Conservation (phyloP, 2,797 vertebrate species). For the Intellagama lesueurii region DNA sequence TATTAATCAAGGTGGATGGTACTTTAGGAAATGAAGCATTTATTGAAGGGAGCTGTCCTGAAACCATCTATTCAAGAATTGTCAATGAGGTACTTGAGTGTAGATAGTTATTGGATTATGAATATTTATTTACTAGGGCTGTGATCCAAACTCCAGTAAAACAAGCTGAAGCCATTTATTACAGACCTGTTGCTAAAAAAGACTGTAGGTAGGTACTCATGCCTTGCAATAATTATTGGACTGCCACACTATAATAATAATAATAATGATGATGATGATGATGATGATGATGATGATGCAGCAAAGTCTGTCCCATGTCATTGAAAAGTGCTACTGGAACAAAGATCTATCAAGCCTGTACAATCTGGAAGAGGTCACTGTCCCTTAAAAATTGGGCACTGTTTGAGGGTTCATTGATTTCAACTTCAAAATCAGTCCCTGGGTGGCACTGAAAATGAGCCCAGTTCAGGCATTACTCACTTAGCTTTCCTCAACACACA, state of each 20-base stretch:
- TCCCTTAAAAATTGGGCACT: background rate
- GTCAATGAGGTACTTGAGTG: background rate
- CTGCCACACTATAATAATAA: no score
- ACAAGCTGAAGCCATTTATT: background rate
- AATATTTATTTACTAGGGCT: background rate
- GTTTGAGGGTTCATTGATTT: background rate
- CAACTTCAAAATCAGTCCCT: no score
- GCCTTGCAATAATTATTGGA: background rate
- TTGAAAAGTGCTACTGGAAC: no score
- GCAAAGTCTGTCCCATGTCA: background rate
- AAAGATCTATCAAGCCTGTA: background rate
- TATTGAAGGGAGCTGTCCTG: background rate
- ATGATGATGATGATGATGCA: no score
- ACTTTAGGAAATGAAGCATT: slow-evolving; percentile 24
- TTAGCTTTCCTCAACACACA: no score
- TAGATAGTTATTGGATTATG: background rate
- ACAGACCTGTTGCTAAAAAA: background rate
- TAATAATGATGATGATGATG: no score
- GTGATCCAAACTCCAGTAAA: background rate
- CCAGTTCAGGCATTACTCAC: no score
- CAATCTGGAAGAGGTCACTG: background rate
- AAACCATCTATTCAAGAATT: background rate
- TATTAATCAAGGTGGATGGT: slow-evolving; percentile 19
- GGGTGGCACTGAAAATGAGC: no score
- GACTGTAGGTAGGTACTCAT: background rate